These are phyloP conservation scores for Eidolon dupreanum DNA, from an alignment of 2,797 vertebrate genomes.

Conservation along the genomic window DNA sequence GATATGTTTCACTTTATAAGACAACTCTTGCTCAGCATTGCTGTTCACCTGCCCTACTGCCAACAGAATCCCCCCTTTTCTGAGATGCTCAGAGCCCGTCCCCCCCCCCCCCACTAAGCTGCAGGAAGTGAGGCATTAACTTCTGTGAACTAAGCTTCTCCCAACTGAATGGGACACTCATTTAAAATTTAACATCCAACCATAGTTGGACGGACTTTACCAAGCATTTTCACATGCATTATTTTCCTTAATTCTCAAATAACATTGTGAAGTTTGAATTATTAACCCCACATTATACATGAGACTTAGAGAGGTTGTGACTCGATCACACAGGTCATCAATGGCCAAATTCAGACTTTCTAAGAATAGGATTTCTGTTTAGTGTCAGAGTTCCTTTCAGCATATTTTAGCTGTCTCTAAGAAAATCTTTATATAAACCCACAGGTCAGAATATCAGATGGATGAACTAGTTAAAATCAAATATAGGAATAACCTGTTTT, in stretches of 20 bases:
- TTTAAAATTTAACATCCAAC: not conserved
- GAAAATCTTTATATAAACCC: not conserved
- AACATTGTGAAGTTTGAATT: not conserved
- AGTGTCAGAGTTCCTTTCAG: not conserved
- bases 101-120: no score
- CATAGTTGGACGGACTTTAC: not conserved
- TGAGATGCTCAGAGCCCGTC: not conserved
- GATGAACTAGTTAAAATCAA: not conserved
- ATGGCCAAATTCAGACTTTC: not conserved
- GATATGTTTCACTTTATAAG: not conserved
- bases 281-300: not conserved
- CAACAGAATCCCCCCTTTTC: not conserved
- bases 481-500: not conserved
- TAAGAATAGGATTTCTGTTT: not conserved
- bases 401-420: not conserved
- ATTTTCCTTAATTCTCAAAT: not conserved
- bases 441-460: not conserved
- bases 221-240: not conserved
- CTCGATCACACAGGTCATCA: not conserved
- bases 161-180: not conserved
- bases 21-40: not conserved
- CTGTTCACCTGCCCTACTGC: not conserved
- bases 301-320: not conserved
- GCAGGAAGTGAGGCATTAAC: not conserved
- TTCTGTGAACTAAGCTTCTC: not conserved